Conservation (phyloP, 2,797 vertebrate species). For the Enteromius afrohamiltoni region DNA sequence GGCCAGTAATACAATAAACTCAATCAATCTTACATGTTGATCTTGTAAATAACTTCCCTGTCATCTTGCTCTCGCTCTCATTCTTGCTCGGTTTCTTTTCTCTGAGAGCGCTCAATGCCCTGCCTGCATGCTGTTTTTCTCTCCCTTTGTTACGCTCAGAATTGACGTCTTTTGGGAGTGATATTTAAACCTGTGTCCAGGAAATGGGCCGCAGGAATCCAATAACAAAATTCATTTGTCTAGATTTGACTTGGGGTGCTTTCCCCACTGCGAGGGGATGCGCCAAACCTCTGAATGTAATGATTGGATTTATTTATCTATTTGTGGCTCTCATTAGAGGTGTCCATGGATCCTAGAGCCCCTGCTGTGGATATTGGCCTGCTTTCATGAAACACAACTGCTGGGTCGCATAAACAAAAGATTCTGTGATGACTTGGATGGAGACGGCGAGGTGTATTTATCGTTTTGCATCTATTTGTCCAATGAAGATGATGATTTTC, state of each 20-base stretch:
- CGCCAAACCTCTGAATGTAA: slow-evolving; percentile 55
- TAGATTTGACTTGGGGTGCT: slow-evolving; percentile 59
- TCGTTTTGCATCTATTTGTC: neutral
- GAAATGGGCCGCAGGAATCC: slow-evolving; percentile 43
- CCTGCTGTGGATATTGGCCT: slow-evolving; percentile 50
- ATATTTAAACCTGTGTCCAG: slow-evolving; percentile 58
- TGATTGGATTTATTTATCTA: slow-evolving; percentile 65
- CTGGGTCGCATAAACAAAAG: slow-evolving; percentile 50
- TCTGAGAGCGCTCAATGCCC: slow-evolving; percentile 4
- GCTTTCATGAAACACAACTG: slow-evolving; percentile 47
- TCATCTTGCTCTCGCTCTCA: slow-evolving; percentile 28
- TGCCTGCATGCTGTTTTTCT: slow-evolving; percentile 11
- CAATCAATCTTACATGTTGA: slow-evolving; percentile 36
- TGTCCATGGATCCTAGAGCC: slow-evolving; percentile 52
- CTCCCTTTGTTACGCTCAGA: slow-evolving; percentile 5
- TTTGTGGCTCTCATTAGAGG: slow-evolving; percentile 62
- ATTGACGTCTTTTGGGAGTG: slow-evolving; percentile 39
- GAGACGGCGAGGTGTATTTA: slow-evolving; percentile 12
- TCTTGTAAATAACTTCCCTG: slow-evolving; percentile 36
- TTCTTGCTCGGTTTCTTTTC: slow-evolving; percentile 9
- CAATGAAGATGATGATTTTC: neutral
- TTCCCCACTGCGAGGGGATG: slow-evolving; percentile 57
- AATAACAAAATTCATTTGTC: slow-evolving; percentile 63
- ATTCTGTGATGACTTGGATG: slow-evolving; percentile 3
- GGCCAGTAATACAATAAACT: slow-evolving; percentile 23